A percentile compares a stretch with the other conserved stretches of the same genome.
phyloP scores from a whole-genome alignment of 2,113 vertebrate species.

The Melanotaenia duboulayi region DNA sequence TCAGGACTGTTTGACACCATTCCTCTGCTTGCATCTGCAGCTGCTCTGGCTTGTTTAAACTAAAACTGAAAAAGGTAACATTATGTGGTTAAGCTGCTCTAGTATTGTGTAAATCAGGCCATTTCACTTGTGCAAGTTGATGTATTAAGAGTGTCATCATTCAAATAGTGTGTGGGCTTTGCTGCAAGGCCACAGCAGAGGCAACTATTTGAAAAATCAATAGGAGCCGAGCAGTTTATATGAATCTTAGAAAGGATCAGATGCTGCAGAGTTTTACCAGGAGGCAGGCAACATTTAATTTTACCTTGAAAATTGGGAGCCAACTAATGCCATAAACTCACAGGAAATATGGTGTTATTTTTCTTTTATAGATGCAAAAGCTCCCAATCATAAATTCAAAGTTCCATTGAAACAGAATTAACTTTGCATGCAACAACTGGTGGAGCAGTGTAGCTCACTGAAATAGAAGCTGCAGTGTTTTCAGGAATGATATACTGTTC shows the following conservation, averaged over 20 bases:
- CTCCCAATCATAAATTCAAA: conserved; percentile 32
- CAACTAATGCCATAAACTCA: conserved; percentile 25
- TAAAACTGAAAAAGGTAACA: conserved; percentile 46
- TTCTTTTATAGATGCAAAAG: conserved; percentile 39
- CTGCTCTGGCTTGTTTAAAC: conserved; percentile 18
- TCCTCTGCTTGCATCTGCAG: not conserved
- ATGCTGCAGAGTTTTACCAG: conserved; percentile 18
- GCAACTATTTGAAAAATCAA: conserved; percentile 68
- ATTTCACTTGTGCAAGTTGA: conserved; percentile 40
- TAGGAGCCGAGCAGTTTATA: conserved; percentile 36
- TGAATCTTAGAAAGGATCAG: conserved; percentile 38
- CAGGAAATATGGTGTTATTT: not conserved
- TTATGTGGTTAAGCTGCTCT: conserved; percentile 43
- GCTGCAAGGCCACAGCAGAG: conserved; percentile 55
- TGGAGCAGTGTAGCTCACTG: conserved; percentile 9
- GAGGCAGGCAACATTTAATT: conserved; percentile 2
- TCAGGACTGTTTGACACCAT: conserved; percentile 17
- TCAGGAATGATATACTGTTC: conserved; percentile 61
- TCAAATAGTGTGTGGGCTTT: conserved; percentile 56
- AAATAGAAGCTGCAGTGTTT: conserved; percentile 49
- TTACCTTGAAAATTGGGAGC: conserved; percentile 1
- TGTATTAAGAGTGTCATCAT: conserved; percentile 57
- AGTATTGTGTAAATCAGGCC: conserved; percentile 16
- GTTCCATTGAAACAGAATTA: conserved; percentile 18
- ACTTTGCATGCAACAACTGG: conserved; percentile 11